Conservation (phyloP, 1,140 invertebrate genomes). For the Portunus trituberculatus region DNA sequence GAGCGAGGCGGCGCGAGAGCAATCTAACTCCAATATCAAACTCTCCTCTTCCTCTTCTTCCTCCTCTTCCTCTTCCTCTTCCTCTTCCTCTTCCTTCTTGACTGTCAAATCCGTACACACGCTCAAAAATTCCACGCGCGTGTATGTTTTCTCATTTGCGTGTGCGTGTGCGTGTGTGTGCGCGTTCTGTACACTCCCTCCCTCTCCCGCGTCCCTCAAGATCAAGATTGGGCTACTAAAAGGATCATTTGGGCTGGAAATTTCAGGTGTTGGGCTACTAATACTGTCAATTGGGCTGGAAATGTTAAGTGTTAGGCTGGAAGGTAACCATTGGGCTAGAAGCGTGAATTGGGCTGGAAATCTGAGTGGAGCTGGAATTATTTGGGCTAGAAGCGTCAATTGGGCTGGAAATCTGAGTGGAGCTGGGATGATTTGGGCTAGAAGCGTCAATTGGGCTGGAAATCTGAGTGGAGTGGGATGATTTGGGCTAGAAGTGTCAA, state of each 20-base stretch:
- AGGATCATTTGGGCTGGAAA: neutral
- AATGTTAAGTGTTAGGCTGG: neutral
- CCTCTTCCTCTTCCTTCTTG: neutral
- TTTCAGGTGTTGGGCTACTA: neutral
- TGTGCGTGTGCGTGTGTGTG: neutral
- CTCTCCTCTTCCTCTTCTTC: neutral
- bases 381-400: no score
- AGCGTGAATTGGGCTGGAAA: neutral
- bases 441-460: neutral
- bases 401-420: neutral
- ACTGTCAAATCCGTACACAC: no score
- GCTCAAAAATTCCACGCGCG: no score
- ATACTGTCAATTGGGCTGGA: neutral
- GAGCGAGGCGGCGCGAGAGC: constrained; percentile 49
- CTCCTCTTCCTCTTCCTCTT: neutral
- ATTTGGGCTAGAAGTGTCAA: neutral
- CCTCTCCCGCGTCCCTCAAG: neutral
- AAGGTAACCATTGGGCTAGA: neutral
- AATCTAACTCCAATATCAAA: constrained; percentile 44
- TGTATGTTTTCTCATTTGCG: no score
- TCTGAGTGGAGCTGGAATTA: neutral
- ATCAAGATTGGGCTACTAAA: neutral
- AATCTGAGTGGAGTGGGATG: neutral
- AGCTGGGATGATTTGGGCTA: neutral
- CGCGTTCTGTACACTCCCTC: neutral